phyloP scores from a whole-genome alignment of 2,888 invertebrate species.

The Chrysopilus asiliformis region DNA sequence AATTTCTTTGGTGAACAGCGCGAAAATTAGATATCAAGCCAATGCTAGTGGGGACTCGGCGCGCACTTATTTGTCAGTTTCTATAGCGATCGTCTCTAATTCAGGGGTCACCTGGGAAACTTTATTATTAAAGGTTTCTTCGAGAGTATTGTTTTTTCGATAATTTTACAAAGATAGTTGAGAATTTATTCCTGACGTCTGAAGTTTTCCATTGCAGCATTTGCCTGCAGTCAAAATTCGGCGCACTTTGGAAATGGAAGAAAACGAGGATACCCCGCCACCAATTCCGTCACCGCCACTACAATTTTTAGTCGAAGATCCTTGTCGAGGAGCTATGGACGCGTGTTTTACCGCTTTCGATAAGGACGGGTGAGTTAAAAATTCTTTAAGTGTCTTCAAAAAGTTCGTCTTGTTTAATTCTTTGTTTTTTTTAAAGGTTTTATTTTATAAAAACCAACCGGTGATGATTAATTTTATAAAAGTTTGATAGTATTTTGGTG shows the following conservation, averaged over 20 bases:
- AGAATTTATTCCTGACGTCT: too few species aligned
- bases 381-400: too few species aligned
- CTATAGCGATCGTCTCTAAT: neutral
- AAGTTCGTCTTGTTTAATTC: too few species aligned
- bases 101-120: neutral
- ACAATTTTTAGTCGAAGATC: conserved; percentile 37
- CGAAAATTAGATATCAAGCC: too few species aligned
- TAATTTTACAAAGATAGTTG: conserved; percentile 5
- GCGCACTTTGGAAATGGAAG: conserved; percentile 23
- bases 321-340: conserved; percentile 60
- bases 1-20: too few species aligned
- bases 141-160: conserved; percentile 7
- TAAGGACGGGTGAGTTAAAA: conserved; percentile 62
- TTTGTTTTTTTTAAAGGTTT: too few species aligned
- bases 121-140: neutral
- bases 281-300: conserved; percentile 34
- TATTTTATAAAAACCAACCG: too few species aligned
- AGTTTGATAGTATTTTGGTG: too few species aligned
- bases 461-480: too few species aligned
- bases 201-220: conserved; percentile 12
- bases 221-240: conserved; percentile 9
- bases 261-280: neutral
- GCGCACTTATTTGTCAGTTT: neutral
- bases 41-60: too few species aligned
- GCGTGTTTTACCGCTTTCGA: conserved; percentile 85